Evolutionary conservation across 2,888 invertebrate species (phyloP).

Genomic region (Leptinotarsa peninsularis): DNA sequence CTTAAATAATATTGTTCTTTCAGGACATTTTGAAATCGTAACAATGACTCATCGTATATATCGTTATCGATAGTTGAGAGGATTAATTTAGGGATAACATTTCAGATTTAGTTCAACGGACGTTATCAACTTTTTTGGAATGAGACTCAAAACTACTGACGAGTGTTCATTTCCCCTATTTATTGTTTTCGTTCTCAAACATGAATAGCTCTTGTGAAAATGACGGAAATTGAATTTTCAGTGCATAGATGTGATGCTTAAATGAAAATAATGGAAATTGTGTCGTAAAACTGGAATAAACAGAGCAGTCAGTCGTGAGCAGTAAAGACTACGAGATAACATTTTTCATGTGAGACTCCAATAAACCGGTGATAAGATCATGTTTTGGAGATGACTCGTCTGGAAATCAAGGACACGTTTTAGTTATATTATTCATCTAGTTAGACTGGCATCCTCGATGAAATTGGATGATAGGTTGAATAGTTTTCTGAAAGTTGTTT

Average conservation of each 20-base stretch:
- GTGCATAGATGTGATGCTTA: not conserved
- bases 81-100: no score
- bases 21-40: no score
- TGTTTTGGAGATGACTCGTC: not conserved
- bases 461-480: no score
- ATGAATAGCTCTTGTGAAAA: not conserved
- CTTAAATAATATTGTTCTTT: no score
- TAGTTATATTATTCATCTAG: not conserved
- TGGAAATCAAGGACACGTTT: not conserved
- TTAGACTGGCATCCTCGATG: not conserved
- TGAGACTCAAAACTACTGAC: not conserved
- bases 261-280: not conserved
- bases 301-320: constrained; percentile 9
- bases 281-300: constrained; percentile 16
- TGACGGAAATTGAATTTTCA: not conserved
- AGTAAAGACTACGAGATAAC: constrained; percentile 10
- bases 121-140: no score
- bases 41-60: no score
- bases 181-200: not conserved
- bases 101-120: no score
- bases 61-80: no score
- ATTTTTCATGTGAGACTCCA: constrained; percentile 12
- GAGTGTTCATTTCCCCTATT: not conserved
- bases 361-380: constrained; percentile 7
- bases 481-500: no score